Percentiles rank a stretch among this genome's conserved stretches.
Evolutionary conservation across 92 coral and sea anemone genomes (phyloP).

Genomic region (Umimayanthus kanabou): DNA sequence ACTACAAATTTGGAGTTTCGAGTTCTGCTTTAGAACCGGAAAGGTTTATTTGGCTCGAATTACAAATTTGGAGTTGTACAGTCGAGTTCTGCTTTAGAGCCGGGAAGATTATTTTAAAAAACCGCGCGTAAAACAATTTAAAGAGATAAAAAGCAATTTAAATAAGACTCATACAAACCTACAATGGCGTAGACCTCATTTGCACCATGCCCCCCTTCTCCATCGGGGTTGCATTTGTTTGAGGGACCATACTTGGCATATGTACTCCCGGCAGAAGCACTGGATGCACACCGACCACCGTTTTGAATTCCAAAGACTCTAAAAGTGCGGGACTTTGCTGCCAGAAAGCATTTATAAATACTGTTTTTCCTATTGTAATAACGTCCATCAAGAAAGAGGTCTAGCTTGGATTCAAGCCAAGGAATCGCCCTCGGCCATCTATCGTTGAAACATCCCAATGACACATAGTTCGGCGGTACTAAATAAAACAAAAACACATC

Average conservation of each 20-base stretch:
- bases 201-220: neutral
- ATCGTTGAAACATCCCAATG: neutral
- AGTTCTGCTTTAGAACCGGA: too few relatives aligned
- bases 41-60: too few relatives aligned
- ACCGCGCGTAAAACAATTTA: neutral
- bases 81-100: too few relatives aligned
- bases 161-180: neutral
- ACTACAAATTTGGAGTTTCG: too few relatives aligned
- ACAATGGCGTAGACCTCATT: neutral
- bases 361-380: neutral
- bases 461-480: neutral
- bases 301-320: neutral
- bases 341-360: conserved; percentile 3
- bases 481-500: neutral
- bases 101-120: neutral
- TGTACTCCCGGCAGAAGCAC: neutral
- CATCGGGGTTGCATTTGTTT: neutral
- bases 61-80: too few relatives aligned
- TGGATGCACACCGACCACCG: neutral
- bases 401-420: neutral
- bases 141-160: too few relatives aligned
- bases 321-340: neutral
- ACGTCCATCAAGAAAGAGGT: neutral
- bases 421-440: neutral
- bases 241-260: conserved; percentile 6